Conservation (phyloP, 1,140 invertebrate genomes). For the Uloborus diversus region DNA sequence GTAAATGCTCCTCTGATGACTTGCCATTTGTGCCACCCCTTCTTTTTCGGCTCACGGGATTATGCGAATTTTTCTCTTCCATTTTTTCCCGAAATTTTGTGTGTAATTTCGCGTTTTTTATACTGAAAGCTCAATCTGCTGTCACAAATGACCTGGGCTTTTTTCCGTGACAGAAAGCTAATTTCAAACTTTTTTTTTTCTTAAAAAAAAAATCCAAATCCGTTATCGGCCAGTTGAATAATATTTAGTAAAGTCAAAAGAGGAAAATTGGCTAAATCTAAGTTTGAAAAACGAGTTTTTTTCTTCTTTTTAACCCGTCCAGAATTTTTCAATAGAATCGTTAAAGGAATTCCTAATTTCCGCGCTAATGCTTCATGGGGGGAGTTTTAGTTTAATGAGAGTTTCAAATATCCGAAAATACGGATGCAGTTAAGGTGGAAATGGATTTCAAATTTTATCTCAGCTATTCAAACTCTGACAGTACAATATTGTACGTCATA, state of each 20-base stretch:
- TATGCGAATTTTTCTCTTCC: neutral
- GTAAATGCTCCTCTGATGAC: slow-evolving; percentile 49
- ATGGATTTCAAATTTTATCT: no score
- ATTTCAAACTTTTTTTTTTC: slow-evolving; percentile 48
- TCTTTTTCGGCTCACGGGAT: neutral
- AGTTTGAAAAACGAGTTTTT: no score
- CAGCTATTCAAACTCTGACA: no score
- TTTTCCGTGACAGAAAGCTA: slow-evolving; percentile 19
- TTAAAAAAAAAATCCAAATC: no score
- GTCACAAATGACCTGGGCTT: slow-evolving; percentile 30
- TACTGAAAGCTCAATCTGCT: slow-evolving; percentile 44
- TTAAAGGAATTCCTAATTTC: no score
- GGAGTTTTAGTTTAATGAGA: no score
- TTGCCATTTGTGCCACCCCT: slow-evolving; percentile 20
- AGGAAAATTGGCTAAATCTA: no score
- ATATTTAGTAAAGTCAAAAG: neutral
- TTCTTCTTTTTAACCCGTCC: neutral
- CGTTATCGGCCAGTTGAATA: slow-evolving; percentile 21
- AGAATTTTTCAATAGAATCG: slow-evolving; percentile 24
- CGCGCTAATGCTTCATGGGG: no score
- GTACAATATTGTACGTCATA: no score
- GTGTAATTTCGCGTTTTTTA: neutral
- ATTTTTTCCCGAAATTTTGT: slow-evolving; percentile 1
- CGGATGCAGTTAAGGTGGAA: no score
- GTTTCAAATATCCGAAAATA: no score